Percentiles rank a stretch among this genome's conserved stretches.
Evolutionary conservation across 2,797 vertebrate species (phyloP).

Genomic region (Mionectes olivaceus): DNA sequence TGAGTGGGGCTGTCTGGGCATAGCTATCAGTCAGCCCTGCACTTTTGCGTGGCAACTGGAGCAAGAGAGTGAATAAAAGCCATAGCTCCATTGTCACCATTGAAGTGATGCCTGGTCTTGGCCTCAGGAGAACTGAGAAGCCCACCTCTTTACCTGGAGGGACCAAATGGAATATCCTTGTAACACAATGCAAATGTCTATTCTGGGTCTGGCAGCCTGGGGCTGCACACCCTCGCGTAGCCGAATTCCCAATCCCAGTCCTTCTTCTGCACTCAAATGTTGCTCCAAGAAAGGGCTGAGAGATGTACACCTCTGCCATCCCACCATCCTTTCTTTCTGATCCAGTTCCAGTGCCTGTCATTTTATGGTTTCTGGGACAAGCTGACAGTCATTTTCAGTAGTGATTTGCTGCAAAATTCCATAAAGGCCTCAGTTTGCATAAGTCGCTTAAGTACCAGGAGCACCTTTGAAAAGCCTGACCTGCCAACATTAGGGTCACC

Average conservation of each 20-base stretch:
- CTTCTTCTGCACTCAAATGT: background rate
- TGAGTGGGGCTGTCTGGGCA: background rate
- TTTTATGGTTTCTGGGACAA: background rate
- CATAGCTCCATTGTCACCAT: background rate
- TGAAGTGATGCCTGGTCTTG: background rate
- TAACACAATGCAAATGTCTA: accelerated
- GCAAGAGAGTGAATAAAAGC: background rate
- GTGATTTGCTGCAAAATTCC: background rate
- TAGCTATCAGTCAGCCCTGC: background rate
- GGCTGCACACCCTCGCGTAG: accelerated
- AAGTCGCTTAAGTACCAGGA: background rate
- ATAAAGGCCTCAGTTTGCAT: background rate
- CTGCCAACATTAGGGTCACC: background rate
- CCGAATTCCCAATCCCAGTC: background rate
- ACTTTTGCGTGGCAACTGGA: background rate
- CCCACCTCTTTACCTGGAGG: background rate
- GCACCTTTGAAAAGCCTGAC: background rate
- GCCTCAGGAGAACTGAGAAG: background rate
- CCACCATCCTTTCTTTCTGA: background rate
- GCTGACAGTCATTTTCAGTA: background rate
- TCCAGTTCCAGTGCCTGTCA: background rate
- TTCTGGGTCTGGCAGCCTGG: accelerated
- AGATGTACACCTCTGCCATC: background rate
- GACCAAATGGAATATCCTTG: background rate
- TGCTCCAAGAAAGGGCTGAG: background rate